phyloP scores from a whole-genome alignment of 2,113 vertebrate genomes.

The Sus scrofa region DNA sequence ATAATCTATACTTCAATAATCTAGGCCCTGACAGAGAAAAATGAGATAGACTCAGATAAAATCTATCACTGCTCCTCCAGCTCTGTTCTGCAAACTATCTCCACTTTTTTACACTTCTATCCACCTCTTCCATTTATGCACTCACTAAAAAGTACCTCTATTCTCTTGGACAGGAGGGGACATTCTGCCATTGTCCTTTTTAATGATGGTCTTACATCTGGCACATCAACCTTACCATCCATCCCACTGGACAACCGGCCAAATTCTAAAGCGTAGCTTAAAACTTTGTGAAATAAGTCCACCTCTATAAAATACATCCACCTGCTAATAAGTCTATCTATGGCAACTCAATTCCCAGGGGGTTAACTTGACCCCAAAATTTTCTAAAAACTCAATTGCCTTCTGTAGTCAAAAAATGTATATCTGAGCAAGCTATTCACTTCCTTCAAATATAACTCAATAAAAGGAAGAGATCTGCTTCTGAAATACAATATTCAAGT shows the following conservation, averaged over 20 bases:
- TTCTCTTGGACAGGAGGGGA: not conserved
- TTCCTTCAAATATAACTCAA: not conserved
- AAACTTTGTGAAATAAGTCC: constrained; percentile 11
- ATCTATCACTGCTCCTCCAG: not conserved
- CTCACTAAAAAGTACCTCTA: not conserved
- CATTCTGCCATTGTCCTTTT: constrained; percentile 21
- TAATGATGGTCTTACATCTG: not conserved
- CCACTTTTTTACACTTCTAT: not conserved
- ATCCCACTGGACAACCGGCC: not conserved
- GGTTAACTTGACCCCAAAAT: not conserved
- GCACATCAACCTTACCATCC: not conserved
- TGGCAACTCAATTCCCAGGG: not conserved
- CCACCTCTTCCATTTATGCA: not conserved
- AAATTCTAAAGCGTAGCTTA: not conserved
- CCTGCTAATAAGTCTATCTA: not conserved
- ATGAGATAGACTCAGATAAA: not conserved
- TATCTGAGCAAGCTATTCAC: not conserved
- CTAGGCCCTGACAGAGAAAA: not conserved
- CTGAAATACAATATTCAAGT: constrained; percentile 16
- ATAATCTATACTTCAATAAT: constrained; percentile 11
- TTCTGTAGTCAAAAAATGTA: not conserved
- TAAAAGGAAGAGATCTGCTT: not conserved
- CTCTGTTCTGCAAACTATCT: not conserved
- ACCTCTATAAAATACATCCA: not conserved
- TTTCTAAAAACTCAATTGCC: not conserved